Conservation (phyloP, 2,113 vertebrate genomes). For the Otus sunia region DNA sequence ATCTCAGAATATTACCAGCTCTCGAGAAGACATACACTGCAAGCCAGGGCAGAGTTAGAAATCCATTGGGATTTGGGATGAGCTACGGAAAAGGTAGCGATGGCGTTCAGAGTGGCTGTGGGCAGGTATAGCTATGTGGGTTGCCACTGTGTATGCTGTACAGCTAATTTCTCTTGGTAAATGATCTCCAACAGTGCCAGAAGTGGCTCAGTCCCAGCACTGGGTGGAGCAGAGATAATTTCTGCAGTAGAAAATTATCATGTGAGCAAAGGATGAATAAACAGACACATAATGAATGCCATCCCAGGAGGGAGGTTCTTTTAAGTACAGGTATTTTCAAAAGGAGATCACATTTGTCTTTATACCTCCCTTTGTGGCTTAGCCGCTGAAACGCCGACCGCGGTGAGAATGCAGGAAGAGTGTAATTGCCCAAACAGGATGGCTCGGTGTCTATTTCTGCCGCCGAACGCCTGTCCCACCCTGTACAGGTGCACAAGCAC, state of each 20-base stretch:
- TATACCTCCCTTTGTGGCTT: neutral
- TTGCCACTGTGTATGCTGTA: fast-evolving
- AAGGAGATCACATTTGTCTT: neutral
- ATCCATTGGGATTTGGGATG: neutral
- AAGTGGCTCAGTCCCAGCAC: neutral
- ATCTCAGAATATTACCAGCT: neutral
- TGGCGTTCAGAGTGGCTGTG: fast-evolving
- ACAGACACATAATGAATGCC: neutral
- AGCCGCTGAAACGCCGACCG: neutral
- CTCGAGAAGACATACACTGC: neutral
- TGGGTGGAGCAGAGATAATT: neutral
- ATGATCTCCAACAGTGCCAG: neutral
- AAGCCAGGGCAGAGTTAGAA: neutral
- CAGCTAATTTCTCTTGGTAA: neutral
- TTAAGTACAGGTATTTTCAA: conserved; percentile 25
- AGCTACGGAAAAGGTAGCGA: neutral
- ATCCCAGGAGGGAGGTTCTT: neutral
- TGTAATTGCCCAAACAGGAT: conserved; percentile 28
- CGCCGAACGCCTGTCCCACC: conserved; percentile 36
- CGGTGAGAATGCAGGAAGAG: conserved; percentile 29
- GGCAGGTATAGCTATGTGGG: neutral
- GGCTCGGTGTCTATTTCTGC: conserved; percentile 46
- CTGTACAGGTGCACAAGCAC: conserved; percentile 32
- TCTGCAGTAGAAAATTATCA: conserved; percentile 9
- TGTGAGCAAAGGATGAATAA: conserved; percentile 18